Evolutionary conservation across 2,888 invertebrate genomes (phyloP), one percentile per base, ranked within the genome.

Genomic region (Diploptera punctata): DNA sequence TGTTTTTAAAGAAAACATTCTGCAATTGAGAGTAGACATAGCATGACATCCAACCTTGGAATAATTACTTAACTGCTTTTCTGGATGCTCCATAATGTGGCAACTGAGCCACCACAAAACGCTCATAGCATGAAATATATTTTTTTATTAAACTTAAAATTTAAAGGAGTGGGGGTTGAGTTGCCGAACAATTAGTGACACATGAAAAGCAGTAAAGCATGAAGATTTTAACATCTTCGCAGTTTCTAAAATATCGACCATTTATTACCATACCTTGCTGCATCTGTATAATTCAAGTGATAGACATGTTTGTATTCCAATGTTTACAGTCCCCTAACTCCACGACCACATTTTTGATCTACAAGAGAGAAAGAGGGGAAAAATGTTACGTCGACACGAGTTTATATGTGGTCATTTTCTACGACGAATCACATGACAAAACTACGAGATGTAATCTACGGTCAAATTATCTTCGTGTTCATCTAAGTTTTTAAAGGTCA

Each of bases 281-380:
- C 29, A 7, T n/a, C n/a, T 13, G 38, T 60, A n/a, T 60, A 31
- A 33, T 31, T 13, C 33, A 67, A 52, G 24, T 67, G 70, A 70
- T 69, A 26, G 67, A 70, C 33, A 52, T 69, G 24, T 61, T 72
- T 69, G 44, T 70, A 62, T 73, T 73, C 57, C 73, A 54, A 73
- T 73, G 72, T 65, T 73, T 70, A 61, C 73, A 70, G 73, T 70
- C 70, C 73, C 73, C 68, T 67, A 49, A 57, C 57, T 57, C 68
- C 67, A 49, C 73, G 67, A 67, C 65, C 38, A 54, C 73, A 60
- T 57, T 67, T 67, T 70, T 67, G 71, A 71, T 67, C 73, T 68
- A 60, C 73, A 61, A 72, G 69, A 69, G n/a, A n/a, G 67, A 67
- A 62, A 38, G 70, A 62, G 67, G 65, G 65, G 65, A 9, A 52